Evolutionary conservation across 2,797 vertebrate species (phyloP), one percentile per base, ranked within the genome.

Genomic region (Bradypus variegatus): DNA sequence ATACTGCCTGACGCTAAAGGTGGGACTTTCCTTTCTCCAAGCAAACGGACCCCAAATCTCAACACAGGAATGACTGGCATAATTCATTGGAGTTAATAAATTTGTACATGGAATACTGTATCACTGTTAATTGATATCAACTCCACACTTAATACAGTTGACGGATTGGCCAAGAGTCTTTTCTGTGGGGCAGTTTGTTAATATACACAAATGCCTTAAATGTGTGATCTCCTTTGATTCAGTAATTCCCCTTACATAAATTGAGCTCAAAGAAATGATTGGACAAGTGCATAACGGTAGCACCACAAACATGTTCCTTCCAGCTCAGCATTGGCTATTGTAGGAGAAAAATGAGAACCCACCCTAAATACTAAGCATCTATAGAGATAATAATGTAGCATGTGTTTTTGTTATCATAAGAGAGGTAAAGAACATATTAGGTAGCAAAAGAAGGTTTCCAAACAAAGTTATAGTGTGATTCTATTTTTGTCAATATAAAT

Each of bases 141-240:
- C 58, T 58, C 76, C 89, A 50, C 25, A 45, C 21, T 94, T 62
- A 79, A 84, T 65, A 77, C 58, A 86, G 55, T 36, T 48, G 77
- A 55, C 62, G 82, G 67, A 77, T 48, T 48, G 80, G 60, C 31
- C n/a, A 81, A 27, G 14, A 72, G 3, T 6, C 62, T 76, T 81
- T 91, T 64, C 14, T 67, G 19, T 36, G 88, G 79, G 75, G 15
- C 8, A 72, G 55, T 64, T 55, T 85, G 53, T 89, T 80, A 81
- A 81, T 33, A 85, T 65, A 53, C 67, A 67, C 73, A 85, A 80
- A 89, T 67, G 65, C 58, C 48, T 78, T 67, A 85, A 58, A 91
- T 75, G 60, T 23, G 29, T 89, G 45, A 69, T 41, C 80, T 94
- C 72, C 36, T 83, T 81, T 85, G 90, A 89, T n/a, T 80, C 80